These are phyloP conservation scores for Sinocyclocheilus maitianheensis DNA, from an alignment of 2,113 vertebrate genomes.

Conservation along the genomic window DNA sequence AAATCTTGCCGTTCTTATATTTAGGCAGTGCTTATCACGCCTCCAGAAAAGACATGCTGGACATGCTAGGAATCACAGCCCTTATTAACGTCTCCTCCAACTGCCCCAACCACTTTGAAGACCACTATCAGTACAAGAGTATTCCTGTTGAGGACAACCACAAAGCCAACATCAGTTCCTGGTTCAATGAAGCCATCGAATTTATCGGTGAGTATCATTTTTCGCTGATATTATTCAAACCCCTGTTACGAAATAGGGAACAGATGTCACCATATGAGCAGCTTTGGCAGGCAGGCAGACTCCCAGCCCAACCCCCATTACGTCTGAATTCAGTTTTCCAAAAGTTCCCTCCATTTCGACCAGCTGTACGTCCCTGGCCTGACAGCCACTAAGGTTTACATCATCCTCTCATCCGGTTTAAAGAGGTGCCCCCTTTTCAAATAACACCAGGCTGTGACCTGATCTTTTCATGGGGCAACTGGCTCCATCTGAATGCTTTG, in stretches of 20 bases:
- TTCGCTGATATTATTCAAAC: background rate
- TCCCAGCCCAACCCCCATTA: slow-evolving; percentile 47
- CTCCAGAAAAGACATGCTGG: slow-evolving; percentile 96
- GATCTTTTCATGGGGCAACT: slow-evolving; percentile 62
- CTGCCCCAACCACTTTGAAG: slow-evolving; percentile 98
- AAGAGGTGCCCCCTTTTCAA: slow-evolving; percentile 61
- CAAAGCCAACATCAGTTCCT: slow-evolving; percentile 98
- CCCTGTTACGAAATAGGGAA: slow-evolving; percentile 38
- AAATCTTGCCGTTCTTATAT: slow-evolving; percentile 96
- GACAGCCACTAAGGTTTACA: slow-evolving; percentile 68
- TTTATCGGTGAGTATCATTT: slow-evolving; percentile 87
- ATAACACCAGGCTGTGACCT: slow-evolving; percentile 57
- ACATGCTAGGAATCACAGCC: slow-evolving; percentile 94
- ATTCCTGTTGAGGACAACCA: slow-evolving; percentile 98
- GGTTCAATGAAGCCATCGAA: slow-evolving; percentile 97
- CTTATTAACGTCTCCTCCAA: slow-evolving; percentile 97
- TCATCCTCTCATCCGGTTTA: slow-evolving; percentile 67
- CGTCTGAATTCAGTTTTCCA: slow-evolving; percentile 65
- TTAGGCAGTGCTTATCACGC: slow-evolving; percentile 97
- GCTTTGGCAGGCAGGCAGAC: slow-evolving; percentile 40
- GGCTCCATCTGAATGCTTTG: slow-evolving; percentile 63
- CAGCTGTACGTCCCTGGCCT: slow-evolving; percentile 71
- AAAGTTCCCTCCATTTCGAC: slow-evolving; percentile 79
- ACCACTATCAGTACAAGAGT: slow-evolving; percentile 93
- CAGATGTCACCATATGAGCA: slow-evolving; percentile 57